Evolutionary conservation across 1,140 invertebrate genomes (phyloP), one percentile per base, ranked within the genome.

Genomic region (Alviniconcha marisindica): DNA sequence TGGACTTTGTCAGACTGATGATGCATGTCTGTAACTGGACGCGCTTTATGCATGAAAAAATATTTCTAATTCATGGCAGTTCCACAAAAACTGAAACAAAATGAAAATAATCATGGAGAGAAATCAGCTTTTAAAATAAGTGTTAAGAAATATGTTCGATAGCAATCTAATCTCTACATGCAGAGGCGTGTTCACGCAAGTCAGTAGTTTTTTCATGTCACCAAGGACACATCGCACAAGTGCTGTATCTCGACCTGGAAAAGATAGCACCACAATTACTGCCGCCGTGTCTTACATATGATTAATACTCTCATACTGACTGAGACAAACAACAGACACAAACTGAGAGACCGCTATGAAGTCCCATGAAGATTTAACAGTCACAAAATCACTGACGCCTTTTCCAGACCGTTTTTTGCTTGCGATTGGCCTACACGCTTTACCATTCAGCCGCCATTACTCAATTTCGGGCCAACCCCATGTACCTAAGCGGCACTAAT

Each of bases 401-500:
- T 14, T n/a, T 40, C n/a, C 73, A n/a, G 40, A 76, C 73, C 38
- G 73, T 44, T 76, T 76, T 76, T 76, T 76, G 24, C 44, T 18
- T 48, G 44, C 44, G 44, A 76, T 38, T 42, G 24, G 36, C 28
- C 40, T 63, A 63, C 73, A 38, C 56, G 56, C 33, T 80, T 33
- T 66, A 31, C 40, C 40, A 42, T 33, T 44, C 21, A 48, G 54
- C 51, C 28, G 42, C 31, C 28, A 38, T 76, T 74, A 56, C 44
- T 42, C n/a, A 38, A 40, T 56, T 48, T 77, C 79, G 63, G 40
- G 73, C 36, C 31, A 18, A 24, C 31, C 60, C 56, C 40, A 31
- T 74, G 33, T 80, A 14, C 38, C 69, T 78, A 38, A 82, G 21
- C 48, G 36, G 42, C 40, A 48, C 66, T 66, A 54, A 78, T 76